Percentiles rank a stretch among this genome's conserved stretches.
Evolutionary conservation across 2,113 vertebrate species (phyloP).

Genomic region (Axis porcinus): DNA sequence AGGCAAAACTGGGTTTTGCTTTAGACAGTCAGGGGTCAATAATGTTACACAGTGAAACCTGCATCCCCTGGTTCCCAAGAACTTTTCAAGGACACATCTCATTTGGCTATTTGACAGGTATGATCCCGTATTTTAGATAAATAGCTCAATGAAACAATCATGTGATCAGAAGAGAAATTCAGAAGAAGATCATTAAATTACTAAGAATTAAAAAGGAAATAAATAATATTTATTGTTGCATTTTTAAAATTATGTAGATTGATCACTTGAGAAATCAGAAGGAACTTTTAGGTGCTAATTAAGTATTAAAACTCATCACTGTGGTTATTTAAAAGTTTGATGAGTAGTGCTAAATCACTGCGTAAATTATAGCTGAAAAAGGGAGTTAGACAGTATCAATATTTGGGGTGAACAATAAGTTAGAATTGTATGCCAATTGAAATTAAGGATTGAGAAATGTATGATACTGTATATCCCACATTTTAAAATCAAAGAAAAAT

Average conservation of each 20-base stretch:
- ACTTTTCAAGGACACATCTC: conserved; percentile 23
- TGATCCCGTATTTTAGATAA: neutral
- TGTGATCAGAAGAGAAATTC: conserved; percentile 63
- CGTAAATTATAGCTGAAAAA: conserved; percentile 69
- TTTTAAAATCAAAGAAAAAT: conserved; percentile 80
- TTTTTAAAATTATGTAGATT: conserved; percentile 50
- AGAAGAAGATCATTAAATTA: conserved; percentile 63
- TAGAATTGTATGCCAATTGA: conserved; percentile 71
- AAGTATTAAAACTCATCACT: conserved; percentile 64
- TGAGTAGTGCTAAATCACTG: conserved; percentile 59
- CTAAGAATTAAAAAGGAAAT: conserved; percentile 67
- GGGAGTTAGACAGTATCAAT: conserved; percentile 63
- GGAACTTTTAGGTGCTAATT: conserved; percentile 58
- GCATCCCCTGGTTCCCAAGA: neutral
- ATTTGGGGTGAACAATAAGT: conserved; percentile 67
- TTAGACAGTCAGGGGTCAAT: neutral
- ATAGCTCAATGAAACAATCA: conserved; percentile 52
- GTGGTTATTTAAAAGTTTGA: conserved; percentile 47
- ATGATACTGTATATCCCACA: conserved; percentile 79
- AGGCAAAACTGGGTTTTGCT: neutral
- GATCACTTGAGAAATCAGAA: conserved; percentile 66
- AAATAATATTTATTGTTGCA: conserved; percentile 48
- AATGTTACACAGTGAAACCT: neutral
- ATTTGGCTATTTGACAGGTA: neutral
- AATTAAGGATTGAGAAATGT: conserved; percentile 73